Percentiles rank a stretch among this genome's conserved stretches.
Evolutionary conservation across 2,797 vertebrate genomes (phyloP).

Genomic region (Macrochelys suwanniensis): DNA sequence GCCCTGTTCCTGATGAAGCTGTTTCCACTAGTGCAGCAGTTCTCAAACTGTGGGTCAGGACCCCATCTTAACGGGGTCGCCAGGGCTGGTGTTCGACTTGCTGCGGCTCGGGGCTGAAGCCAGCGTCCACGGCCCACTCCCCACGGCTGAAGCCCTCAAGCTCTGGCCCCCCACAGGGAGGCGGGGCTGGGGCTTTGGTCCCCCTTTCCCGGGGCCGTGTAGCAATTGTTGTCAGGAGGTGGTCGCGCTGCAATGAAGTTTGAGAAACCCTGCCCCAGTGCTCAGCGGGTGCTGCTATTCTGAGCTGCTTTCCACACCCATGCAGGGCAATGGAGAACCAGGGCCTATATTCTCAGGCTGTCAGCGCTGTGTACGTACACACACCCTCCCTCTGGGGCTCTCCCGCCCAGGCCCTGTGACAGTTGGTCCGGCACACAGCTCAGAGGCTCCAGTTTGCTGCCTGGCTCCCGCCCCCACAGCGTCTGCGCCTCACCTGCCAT

Average conservation of each 20-base stretch:
- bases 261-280: background rate
- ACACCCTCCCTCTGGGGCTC: background rate
- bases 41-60: no score
- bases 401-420: background rate
- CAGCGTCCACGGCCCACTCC: no score
- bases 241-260: no score
- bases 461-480: fast-evolving
- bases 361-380: background rate
- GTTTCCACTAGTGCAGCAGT: background rate
- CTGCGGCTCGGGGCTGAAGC: no score
- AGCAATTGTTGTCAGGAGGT: no score
- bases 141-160: no score
- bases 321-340: background rate
- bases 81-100: no score
- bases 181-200: no score
- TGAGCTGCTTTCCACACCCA: background rate
- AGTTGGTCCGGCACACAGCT: background rate
- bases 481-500: background rate
- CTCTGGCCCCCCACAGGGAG: no score
- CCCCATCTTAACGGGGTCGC: no score
- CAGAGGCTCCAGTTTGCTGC: fast-evolving
- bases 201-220: no score
- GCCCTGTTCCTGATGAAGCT: background rate
- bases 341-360: background rate
- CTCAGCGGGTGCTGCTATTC: no score